Conservation (phyloP, 2,797 vertebrate species). For the Sebastes iracundus region DNA sequence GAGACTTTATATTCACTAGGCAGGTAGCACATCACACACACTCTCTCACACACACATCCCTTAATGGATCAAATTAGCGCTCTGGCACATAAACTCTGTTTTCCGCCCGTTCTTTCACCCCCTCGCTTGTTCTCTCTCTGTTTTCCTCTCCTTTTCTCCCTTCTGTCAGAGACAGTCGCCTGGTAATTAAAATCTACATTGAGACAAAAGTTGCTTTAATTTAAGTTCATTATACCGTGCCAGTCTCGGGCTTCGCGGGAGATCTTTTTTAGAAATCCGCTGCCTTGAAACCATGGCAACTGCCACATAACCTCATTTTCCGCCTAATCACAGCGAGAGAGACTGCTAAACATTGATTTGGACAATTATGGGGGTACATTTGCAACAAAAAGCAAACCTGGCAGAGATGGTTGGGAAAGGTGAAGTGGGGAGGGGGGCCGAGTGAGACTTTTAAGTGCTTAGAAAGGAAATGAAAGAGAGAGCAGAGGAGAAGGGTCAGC, state of each 20-base stretch:
- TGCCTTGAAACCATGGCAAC: slow-evolving; percentile 78
- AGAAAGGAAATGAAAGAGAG: slow-evolving; percentile 35
- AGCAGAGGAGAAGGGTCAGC: background rate
- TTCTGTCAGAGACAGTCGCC: slow-evolving; percentile 45
- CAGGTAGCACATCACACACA: slow-evolving; percentile 63
- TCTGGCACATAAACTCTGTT: slow-evolving; percentile 77
- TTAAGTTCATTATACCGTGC: slow-evolving; percentile 75
- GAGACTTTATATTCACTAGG: slow-evolving; percentile 64
- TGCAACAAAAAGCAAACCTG: slow-evolving; percentile 73
- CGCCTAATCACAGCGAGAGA: slow-evolving; percentile 70
- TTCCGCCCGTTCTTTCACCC: slow-evolving; percentile 50
- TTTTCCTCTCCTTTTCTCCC: slow-evolving; percentile 35
- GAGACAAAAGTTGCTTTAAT: slow-evolving; percentile 78
- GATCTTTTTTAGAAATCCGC: slow-evolving; percentile 60
- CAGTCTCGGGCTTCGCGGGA: slow-evolving; percentile 52
- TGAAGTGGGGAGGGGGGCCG: slow-evolving; percentile 2
- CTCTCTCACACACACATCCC: slow-evolving; percentile 42
- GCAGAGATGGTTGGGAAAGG: slow-evolving; percentile 59
- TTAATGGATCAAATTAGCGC: slow-evolving; percentile 83
- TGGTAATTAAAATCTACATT: slow-evolving; percentile 75
- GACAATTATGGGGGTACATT: slow-evolving; percentile 76
- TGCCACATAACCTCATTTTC: slow-evolving; percentile 69
- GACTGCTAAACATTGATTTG: slow-evolving; percentile 74
- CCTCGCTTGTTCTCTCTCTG: slow-evolving; percentile 27
- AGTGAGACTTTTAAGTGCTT: slow-evolving; percentile 48